phyloP scores from a whole-genome alignment of 2,888 invertebrate genomes.

The Caenorhabditis sinica region DNA sequence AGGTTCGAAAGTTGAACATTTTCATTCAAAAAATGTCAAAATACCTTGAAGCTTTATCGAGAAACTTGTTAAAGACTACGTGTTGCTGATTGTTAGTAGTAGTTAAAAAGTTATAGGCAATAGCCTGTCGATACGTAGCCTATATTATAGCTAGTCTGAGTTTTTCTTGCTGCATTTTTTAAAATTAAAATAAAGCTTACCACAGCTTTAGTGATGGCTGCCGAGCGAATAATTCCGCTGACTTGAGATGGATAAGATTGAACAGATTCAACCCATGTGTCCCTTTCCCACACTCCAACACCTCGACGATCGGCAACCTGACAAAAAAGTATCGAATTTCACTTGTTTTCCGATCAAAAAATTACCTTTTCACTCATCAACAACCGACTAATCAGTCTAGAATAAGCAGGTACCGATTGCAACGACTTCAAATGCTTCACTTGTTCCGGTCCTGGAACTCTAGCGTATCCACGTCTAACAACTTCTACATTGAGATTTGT shows the following conservation, averaged over 20 bases:
- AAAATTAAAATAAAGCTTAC: slow-evolving; percentile 67
- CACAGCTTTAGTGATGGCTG: slow-evolving; percentile 80
- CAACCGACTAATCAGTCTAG: slow-evolving; percentile 80
- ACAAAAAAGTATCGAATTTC: not conserved
- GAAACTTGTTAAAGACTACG: too few species aligned
- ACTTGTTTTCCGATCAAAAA: not conserved
- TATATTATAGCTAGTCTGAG: too few species aligned
- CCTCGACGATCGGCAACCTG: slow-evolving; percentile 83
- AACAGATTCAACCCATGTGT: slow-evolving; percentile 82
- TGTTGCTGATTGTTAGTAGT: too few species aligned
- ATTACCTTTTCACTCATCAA: slow-evolving; percentile 81
- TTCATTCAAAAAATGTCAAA: too few species aligned
- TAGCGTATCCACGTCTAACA: slow-evolving; percentile 82
- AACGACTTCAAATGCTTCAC: slow-evolving; percentile 79
- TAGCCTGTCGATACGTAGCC: too few species aligned
- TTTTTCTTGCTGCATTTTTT: not conserved
- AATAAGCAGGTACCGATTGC: slow-evolving; percentile 81
- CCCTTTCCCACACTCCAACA: slow-evolving; percentile 83
- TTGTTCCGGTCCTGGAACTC: slow-evolving; percentile 80
- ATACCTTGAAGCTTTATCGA: too few species aligned
- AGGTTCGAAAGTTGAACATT: not conserved
- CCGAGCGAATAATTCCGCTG: slow-evolving; percentile 76
- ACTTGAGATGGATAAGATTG: slow-evolving; percentile 80
- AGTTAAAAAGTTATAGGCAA: too few species aligned
- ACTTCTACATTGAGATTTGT: slow-evolving; percentile 83